Conservation (phyloP, 2,888 invertebrate species). For the Idaea aversata region DNA sequence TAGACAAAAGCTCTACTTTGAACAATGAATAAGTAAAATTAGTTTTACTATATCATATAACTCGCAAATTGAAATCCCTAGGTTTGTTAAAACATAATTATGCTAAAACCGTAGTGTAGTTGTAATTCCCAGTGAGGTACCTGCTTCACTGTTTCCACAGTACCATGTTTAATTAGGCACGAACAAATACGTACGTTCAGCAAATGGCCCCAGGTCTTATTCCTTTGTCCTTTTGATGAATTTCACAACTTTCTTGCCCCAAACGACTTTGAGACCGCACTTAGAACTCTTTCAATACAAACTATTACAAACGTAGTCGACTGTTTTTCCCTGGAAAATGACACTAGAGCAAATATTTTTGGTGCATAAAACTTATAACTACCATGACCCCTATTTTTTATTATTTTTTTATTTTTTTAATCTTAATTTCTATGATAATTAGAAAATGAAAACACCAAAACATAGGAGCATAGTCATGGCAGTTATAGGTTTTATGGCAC, state of each 20-base stretch:
- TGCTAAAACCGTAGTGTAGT: constrained; percentile 42
- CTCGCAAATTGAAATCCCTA: constrained; percentile 10
- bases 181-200: constrained; percentile 72
- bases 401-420: no score
- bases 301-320: no score
- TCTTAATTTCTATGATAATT: no score
- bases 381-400: no score
- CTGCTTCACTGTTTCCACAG: constrained; percentile 46
- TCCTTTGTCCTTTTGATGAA: constrained; percentile 74
- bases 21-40: background rate
- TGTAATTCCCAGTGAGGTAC: constrained; percentile 47
- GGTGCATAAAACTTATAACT: no score
- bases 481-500: no score
- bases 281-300: no score
- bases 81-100: constrained; percentile 24
- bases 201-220: constrained; percentile 65
- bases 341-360: no score
- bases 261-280: constrained; percentile 64
- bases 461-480: no score
- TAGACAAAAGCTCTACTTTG: background rate
- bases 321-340: no score
- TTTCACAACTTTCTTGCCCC: constrained; percentile 70
- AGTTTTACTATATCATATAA: background rate
- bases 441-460: no score
- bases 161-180: constrained; percentile 74